Evolutionary conservation across 2,797 vertebrate species (phyloP), one percentile per base, ranked within the genome.

Genomic region (Melanotaenia nigrans): DNA sequence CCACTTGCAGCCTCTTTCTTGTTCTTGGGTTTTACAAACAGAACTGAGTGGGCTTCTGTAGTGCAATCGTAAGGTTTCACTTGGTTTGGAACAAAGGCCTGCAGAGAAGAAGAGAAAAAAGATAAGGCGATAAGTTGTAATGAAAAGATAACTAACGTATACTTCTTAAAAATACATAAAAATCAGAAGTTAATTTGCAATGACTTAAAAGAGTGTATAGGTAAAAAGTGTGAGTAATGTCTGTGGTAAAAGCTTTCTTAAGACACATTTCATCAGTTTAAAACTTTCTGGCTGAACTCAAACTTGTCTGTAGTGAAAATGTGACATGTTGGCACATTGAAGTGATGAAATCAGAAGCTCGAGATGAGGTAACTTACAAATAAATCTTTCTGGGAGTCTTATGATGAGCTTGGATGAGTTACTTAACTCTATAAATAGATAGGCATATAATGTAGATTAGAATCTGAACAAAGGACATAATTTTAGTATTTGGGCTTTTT

Each of bases 21-120:
- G 85, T 89, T 88, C 80, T 87, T 73, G 54, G 73, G 81, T 82
- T 82, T 16, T 40, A 86, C 74, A 84, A 80, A 87, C 81, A 82
- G 38, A 79, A 87, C 83, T 81, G 66, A 62, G 89, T 68, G 56
- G 68, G 81, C 11, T 90, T 92, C 75, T 53, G 61, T 88, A 96
- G 95, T 95, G 94, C 93, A 95, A 73, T 90, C 91, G 85, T 93
- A 94, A 96, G 95, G 94, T 94, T 94, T 95, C 91, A 93, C 91
- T 95, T 94, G 92, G 93, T 94, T 95, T 92, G 87, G 87, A 92
- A 92, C 94, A 95, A 95, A 96, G 93, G 94, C 94, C 96, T 97
- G 86, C 16, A 73, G 35, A 83, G 68, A 71, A 24, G 59, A 42
- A 61, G 24, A 72, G 33, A 65, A 3, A 53, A 54, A 55, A 55